Conservation (phyloP, 1,140 invertebrate genomes). For the Bombus vancouverensis region DNA sequence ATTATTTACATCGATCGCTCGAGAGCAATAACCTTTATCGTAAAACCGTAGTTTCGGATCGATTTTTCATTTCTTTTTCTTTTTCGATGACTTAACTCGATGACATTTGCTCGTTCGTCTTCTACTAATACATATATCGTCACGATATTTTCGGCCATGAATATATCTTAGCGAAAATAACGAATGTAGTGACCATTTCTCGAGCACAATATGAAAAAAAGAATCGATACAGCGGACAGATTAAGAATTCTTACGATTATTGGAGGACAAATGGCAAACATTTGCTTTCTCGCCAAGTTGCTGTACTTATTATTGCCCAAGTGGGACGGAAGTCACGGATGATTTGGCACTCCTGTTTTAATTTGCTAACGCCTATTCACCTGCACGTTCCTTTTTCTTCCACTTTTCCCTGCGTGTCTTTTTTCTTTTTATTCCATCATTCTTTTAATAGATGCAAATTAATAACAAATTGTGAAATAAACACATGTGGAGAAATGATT, state of each 20-base stretch:
- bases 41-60: background rate
- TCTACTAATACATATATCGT: background rate
- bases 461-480: background rate
- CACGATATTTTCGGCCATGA: background rate
- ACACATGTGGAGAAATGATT: background rate
- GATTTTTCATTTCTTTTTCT: background rate
- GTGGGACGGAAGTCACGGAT: slow-evolving; percentile 70
- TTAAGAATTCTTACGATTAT: slow-evolving; percentile 53
- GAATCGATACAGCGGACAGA: slow-evolving; percentile 52
- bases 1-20: slow-evolving; percentile 25
- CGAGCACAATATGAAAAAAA: slow-evolving; percentile 15
- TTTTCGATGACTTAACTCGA: slow-evolving; percentile 11
- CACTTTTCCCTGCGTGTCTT: background rate
- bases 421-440: background rate
- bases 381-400: slow-evolving; percentile 4
- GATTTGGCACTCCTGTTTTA: slow-evolving; percentile 47
- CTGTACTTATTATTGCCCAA: slow-evolving; percentile 65
- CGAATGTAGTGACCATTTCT: slow-evolving; percentile 8
- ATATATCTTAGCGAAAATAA: slow-evolving; percentile 21
- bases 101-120: background rate
- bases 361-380: slow-evolving; percentile 24
- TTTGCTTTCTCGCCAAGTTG: slow-evolving; percentile 60
- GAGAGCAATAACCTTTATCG: slow-evolving; percentile 18
- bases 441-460: background rate
- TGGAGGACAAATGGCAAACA: slow-evolving; percentile 54